Evolutionary conservation across 2,888 invertebrate species (phyloP), one percentile per base, ranked within the genome.

Genomic region (Petrolisthes cinctipes): DNA sequence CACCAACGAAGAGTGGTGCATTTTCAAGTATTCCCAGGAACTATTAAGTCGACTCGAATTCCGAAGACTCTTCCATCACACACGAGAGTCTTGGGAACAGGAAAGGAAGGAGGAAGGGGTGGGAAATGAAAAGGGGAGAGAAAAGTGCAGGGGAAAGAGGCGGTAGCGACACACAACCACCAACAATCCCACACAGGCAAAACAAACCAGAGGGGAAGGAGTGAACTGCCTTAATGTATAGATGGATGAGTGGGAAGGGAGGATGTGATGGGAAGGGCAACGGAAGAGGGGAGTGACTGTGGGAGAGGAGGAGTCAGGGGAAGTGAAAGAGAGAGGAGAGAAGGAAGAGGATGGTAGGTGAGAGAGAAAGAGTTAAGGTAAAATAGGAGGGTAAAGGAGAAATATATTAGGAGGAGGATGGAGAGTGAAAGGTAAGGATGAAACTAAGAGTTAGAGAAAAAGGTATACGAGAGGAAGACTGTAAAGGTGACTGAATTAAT

Each of bases 171-270:
- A 23, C 57, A 66, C 66, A 82, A 66, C 81, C 81, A 37, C 81
- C 66, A 68, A 82, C 61, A 61, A 61, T 66, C 81, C 81, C 81
- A 82, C 61, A 82, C 51, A 51, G 68, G 66, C 81, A 82, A 82
- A 82, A 82, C 81, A 82, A 37, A 82, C 66, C 66, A 71, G 20
- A 20, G 14, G 20, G 71, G 71, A n/a, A 71, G 20, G 71, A 20
- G 71, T 4, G 20, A 71, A 71, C 17, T 71, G 71, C 20, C 71
- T 20, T 71, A 71, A 71, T 71, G 71, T 53, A 23, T 82, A 82
- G 81, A 82, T 82, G 81, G 81, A 66, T 56, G 81, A 82, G 81
- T 37, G 51, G 51, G 66, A 66, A 37, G 66, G 37, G 68, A 82
- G 7, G 81, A 82, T 53, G 66, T 66, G 81, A 82, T 11, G 81